Evolutionary conservation across 2,888 invertebrate genomes (phyloP).

Genomic region (Cremastobaeus sp.): DNA sequence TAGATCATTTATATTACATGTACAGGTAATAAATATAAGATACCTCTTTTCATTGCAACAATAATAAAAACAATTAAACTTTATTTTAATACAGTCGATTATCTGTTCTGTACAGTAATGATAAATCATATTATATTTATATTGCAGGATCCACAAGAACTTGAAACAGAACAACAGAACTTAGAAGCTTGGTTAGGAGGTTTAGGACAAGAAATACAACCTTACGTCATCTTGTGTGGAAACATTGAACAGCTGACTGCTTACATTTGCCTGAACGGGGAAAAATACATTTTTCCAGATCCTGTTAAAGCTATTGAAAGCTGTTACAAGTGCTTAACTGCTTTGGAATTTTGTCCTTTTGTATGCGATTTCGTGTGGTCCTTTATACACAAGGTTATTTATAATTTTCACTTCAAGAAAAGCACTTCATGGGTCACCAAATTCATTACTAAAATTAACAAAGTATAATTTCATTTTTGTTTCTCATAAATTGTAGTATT

Average conservation of each 20-base stretch:
- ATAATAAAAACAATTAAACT: neutral
- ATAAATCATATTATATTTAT: too few relatives aligned
- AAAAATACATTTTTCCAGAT: constrained; percentile 22
- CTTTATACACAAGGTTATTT: constrained; percentile 29
- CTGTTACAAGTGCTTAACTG: constrained; percentile 20
- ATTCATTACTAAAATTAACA: constrained; percentile 10
- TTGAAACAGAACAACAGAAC: too few relatives aligned
- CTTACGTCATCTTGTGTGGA: too few relatives aligned
- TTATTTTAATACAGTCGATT: too few relatives aligned
- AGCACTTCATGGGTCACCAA: constrained; percentile 11
- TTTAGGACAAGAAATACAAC: too few relatives aligned
- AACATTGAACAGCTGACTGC: too few relatives aligned
- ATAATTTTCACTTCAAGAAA: constrained; percentile 27
- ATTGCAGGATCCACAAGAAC: too few relatives aligned
- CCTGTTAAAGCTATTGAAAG: constrained; percentile 20
- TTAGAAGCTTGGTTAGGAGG: too few relatives aligned
- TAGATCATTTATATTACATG: neutral
- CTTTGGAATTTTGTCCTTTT: constrained; percentile 7
- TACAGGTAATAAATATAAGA: neutral
- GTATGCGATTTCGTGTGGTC: constrained; percentile 34
- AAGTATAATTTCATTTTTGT: neutral
- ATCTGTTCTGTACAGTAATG: too few relatives aligned
- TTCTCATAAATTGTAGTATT: neutral
- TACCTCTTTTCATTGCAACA: neutral
- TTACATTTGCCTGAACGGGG: too few relatives aligned